A percentile compares a stretch with the other conserved stretches of the same genome.
Conservation (phyloP, 2,113 vertebrate species). For the Callocephalon fimbriatum region DNA sequence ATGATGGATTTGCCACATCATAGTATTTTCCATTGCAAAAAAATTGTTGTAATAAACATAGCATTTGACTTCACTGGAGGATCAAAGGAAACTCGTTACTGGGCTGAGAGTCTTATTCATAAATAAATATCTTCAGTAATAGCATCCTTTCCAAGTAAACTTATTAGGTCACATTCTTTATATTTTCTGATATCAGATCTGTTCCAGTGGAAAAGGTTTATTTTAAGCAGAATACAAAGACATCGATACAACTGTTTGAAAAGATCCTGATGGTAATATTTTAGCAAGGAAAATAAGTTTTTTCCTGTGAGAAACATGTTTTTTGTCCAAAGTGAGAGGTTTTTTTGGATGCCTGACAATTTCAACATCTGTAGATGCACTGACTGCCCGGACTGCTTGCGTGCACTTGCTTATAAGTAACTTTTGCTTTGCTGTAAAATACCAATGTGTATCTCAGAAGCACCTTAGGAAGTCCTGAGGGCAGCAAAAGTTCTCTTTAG, state of each 20-base stretch:
- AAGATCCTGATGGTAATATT: conserved; percentile 11
- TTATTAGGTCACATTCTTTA: not conserved
- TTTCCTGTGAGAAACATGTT: not conserved
- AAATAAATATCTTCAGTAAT: not conserved
- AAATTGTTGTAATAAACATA: not conserved
- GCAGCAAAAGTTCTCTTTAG: not conserved
- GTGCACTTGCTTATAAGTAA: conserved; percentile 38
- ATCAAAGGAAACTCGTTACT: not conserved
- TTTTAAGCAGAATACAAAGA: not conserved
- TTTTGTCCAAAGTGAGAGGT: not conserved
- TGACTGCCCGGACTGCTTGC: not conserved
- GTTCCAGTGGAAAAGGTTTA: not conserved
- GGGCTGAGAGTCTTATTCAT: not conserved
- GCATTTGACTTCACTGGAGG: not conserved
- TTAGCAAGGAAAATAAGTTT: not conserved
- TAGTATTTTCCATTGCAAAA: not conserved
- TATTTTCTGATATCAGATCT: not conserved
- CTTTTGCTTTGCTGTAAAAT: not conserved
- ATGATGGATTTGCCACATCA: not conserved
- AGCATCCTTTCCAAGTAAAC: conserved; percentile 16
- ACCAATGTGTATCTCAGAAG: not conserved
- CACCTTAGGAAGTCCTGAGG: not conserved
- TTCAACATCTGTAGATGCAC: conserved; percentile 35
- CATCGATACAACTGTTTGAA: not conserved
- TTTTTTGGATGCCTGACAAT: conserved; percentile 39